phyloP scores from a whole-genome alignment of 2,888 invertebrate genomes.

The Piscicola geometra region DNA sequence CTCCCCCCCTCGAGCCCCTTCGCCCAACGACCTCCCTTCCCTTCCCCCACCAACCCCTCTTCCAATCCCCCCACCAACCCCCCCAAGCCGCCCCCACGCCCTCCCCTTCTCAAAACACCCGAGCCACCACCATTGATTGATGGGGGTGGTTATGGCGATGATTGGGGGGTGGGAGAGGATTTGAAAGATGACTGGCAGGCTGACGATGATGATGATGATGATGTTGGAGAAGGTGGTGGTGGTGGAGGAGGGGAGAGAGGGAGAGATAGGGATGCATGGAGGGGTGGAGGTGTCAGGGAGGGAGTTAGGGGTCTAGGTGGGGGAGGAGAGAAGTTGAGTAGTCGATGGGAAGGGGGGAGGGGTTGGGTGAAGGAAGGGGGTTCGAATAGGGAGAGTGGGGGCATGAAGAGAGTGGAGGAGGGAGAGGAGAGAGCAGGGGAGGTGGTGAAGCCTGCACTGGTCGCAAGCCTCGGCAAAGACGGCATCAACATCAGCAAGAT shows the following conservation, averaged over 20 bases:
- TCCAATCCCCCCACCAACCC: no score
- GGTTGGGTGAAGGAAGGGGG: neutral
- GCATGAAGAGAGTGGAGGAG: neutral
- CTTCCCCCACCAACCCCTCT: no score
- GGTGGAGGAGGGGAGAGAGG: neutral
- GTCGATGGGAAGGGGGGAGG: neutral
- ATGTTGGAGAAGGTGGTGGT: neutral
- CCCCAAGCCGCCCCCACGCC: no score
- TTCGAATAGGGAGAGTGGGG: neutral
- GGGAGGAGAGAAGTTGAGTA: neutral
- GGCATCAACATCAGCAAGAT: slow-evolving; percentile 10
- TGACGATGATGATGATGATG: neutral
- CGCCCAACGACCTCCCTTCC: no score
- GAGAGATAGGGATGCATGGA: neutral
- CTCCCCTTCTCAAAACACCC: no score
- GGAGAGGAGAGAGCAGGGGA: neutral
- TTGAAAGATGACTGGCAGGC: neutral
- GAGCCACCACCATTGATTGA: no score
- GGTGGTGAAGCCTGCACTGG: neutral
- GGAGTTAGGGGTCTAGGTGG: neutral
- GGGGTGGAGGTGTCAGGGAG: neutral
- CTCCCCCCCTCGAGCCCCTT: no score
- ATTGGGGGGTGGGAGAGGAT: no score
- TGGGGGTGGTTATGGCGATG: no score
- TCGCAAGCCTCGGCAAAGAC: neutral